Evolutionary conservation across 2,888 invertebrate species (phyloP).

Genomic region (Conus canariensis): DNA sequence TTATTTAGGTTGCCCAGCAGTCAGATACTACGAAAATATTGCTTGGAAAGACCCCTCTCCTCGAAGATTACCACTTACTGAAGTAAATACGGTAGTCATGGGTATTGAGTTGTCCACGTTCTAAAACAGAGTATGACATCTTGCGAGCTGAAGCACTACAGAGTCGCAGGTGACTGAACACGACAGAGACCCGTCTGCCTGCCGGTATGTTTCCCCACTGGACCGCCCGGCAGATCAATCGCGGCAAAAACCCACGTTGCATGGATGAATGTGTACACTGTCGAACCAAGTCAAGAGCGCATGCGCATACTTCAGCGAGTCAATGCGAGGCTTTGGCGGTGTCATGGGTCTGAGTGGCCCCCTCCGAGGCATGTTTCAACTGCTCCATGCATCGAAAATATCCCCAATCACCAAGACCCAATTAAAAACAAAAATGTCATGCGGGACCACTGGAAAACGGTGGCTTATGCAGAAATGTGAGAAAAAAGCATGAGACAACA

Average conservation of each 20-base stretch:
- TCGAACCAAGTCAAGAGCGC: neutral
- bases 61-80: too few relatives aligned
- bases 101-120: constrained; percentile 90
- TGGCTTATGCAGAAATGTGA: neutral
- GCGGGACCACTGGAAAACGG: neutral
- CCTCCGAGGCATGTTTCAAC: neutral
- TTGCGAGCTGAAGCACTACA: constrained; percentile 15
- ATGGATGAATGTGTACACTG: constrained; percentile 2
- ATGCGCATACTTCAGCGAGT: constrained; percentile 20
- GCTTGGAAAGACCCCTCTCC: too few relatives aligned
- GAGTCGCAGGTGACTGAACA: constrained; percentile 19
- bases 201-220: constrained; percentile 1
- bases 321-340: constrained; percentile 12
- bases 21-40: too few relatives aligned
- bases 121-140: constrained; percentile 74
- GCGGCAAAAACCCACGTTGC: constrained; percentile 41
- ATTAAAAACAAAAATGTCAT: neutral
- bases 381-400: neutral
- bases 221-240: constrained; percentile 39
- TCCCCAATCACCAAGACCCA: neutral
- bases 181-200: neutral
- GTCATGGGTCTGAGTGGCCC: neutral
- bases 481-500: too few relatives aligned
- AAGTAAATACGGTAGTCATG: constrained; percentile 93
- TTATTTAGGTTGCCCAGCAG: too few relatives aligned